Conservation (phyloP, 2,888 invertebrate species). For the Hyles lineata region DNA sequence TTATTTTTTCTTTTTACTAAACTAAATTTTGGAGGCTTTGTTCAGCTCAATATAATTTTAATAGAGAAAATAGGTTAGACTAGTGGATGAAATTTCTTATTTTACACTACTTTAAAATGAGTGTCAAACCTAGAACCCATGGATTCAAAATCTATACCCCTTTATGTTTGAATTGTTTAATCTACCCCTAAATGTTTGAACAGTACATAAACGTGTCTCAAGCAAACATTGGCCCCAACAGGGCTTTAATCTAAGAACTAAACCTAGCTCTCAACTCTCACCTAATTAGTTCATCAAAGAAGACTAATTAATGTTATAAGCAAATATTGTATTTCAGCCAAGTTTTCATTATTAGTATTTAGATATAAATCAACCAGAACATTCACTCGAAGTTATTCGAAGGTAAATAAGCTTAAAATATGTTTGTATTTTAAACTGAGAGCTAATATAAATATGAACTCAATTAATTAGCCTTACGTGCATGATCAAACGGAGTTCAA, state of each 20-base stretch:
- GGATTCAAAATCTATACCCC: too few relatives aligned
- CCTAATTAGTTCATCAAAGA: not conserved
- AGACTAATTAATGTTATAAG: not conserved
- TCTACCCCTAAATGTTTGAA: too few relatives aligned
- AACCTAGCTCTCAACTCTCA: not conserved
- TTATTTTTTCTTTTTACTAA: too few relatives aligned
- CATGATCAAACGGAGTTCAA: not conserved
- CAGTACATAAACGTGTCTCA: too few relatives aligned
- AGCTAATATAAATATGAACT: not conserved
- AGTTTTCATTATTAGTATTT: not conserved
- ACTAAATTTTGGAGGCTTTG: too few relatives aligned
- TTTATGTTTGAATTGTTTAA: too few relatives aligned
- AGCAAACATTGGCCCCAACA: not conserved
- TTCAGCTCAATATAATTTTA: too few relatives aligned
- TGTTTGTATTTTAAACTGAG: not conserved
- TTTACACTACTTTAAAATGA: too few relatives aligned
- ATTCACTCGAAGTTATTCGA: not conserved
- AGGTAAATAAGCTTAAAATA: slow-evolving; percentile 3
- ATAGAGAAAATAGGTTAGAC: too few relatives aligned
- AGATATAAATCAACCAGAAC: too few relatives aligned
- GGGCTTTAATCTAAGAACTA: not conserved
- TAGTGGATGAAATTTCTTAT: too few relatives aligned
- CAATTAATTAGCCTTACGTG: not conserved
- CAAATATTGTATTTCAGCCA: not conserved
- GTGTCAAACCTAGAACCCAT: too few relatives aligned